A percentile compares a stretch with the other conserved stretches of the same genome.
phyloP scores from a whole-genome alignment of 2,888 invertebrate species.

The Tetranychus truncatus region DNA sequence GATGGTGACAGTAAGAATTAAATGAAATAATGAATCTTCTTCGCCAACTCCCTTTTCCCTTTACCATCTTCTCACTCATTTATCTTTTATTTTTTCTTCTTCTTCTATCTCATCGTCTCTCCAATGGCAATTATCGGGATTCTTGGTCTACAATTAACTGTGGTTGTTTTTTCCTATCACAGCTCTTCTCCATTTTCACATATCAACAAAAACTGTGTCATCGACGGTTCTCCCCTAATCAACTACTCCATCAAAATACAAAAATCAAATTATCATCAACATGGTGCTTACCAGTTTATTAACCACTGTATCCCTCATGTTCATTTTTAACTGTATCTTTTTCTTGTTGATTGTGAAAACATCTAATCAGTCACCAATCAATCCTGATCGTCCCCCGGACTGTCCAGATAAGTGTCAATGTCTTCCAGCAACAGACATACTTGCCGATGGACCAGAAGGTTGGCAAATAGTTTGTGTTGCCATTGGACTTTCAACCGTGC shows the following conservation, averaged over 20 bases:
- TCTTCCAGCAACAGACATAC: neutral
- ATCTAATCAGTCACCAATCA: neutral
- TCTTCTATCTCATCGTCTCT: neutral
- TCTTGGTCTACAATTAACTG: neutral
- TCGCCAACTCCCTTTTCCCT: neutral
- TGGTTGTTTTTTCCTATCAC: neutral
- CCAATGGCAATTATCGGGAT: neutral
- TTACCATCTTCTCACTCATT: neutral
- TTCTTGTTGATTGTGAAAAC: neutral
- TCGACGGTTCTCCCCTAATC: neutral
- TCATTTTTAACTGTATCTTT: neutral
- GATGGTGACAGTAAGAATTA: neutral
- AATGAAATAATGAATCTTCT: neutral
- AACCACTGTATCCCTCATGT: neutral
- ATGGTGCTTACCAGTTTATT: neutral
- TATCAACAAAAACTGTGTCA: neutral
- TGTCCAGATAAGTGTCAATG: neutral
- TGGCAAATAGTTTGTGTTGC: neutral
- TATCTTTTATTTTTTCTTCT: neutral
- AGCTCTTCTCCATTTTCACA: neutral
- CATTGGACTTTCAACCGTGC: neutral
- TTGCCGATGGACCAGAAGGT: neutral
- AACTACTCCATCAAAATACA: neutral
- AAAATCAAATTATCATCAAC: no score
- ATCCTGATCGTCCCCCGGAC: neutral